phyloP scores from a whole-genome alignment of 2,797 vertebrate genomes.

The Rhabdophis nuchalis region DNA sequence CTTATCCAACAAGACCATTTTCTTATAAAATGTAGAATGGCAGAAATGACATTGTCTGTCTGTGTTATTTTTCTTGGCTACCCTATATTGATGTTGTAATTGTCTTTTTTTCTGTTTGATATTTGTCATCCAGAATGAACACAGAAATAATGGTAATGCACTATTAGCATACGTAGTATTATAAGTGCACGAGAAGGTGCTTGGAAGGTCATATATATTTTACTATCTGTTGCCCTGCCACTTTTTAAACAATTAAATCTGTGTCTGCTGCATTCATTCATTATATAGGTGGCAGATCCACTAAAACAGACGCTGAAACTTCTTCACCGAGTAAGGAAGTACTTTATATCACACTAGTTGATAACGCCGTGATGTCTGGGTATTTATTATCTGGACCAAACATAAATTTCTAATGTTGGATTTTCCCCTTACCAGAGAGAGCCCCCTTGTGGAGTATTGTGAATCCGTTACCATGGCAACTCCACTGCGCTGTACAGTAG shows the following conservation, averaged over 20 bases:
- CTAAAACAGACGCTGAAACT: not conserved
- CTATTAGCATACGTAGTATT: not conserved
- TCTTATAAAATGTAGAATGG: not conserved
- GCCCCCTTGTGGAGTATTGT: too few relatives aligned
- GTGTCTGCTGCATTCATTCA: not conserved
- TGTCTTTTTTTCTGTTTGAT: not conserved
- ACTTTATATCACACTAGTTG: not conserved
- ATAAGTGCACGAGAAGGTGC: not conserved
- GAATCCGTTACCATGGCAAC: too few relatives aligned
- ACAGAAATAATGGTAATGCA: not conserved
- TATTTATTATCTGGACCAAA: too few relatives aligned
- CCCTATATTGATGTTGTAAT: not conserved
- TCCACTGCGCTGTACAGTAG: too few relatives aligned
- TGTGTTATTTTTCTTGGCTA: not conserved
- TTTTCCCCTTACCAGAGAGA: too few relatives aligned
- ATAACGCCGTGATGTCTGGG: too few relatives aligned
- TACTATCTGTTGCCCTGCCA: not conserved
- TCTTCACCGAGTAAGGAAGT: not conserved
- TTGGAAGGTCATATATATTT: not conserved
- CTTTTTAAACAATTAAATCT: not conserved
- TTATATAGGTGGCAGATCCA: not conserved
- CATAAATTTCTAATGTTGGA: too few relatives aligned
- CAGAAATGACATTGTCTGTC: too few relatives aligned
- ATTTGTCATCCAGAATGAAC: not conserved
- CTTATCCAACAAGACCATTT: not conserved